phyloP scores from a whole-genome alignment of 2,113 vertebrate genomes.

The Macheiramphus alcinus region DNA sequence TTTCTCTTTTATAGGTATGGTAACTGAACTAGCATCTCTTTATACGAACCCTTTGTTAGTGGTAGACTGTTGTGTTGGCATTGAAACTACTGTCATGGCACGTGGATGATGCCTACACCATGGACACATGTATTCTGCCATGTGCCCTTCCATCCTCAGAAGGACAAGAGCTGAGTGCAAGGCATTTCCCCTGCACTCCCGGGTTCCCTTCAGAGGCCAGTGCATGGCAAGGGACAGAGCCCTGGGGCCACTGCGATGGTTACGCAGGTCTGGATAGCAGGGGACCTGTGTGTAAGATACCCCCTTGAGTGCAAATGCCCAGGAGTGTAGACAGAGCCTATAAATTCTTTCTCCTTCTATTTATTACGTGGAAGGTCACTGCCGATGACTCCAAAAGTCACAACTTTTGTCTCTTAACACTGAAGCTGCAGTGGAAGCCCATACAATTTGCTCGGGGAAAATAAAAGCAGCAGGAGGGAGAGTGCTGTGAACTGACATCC shows the following conservation, averaged over 20 bases:
- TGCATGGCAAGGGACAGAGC: not conserved
- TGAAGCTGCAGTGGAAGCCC: not conserved
- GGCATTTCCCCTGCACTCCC: not conserved
- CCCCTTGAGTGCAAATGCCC: not conserved
- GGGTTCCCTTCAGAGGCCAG: not conserved
- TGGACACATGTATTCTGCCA: fast-evolving
- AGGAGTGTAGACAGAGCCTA: not conserved
- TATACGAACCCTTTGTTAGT: not conserved
- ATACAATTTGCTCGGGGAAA: not conserved
- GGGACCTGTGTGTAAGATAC: too few species aligned
- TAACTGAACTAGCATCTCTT: not conserved
- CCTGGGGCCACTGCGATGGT: too few species aligned
- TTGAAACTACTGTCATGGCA: fast-evolving
- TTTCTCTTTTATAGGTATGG: not conserved
- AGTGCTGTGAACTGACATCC: not conserved
- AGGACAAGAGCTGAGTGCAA: fast-evolving
- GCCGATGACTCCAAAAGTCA: not conserved
- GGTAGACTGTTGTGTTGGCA: not conserved
- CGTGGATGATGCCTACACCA: too few species aligned
- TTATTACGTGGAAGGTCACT: not conserved
- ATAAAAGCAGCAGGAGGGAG: not conserved
- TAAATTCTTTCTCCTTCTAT: not conserved
- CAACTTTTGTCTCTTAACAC: not conserved
- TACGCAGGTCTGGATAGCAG: not conserved
- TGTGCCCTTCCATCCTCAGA: not conserved